Percentiles rank a stretch among this genome's conserved stretches.
Evolutionary conservation across 2,888 invertebrate genomes (phyloP).

Genomic region (Lasioglossum marginatum): DNA sequence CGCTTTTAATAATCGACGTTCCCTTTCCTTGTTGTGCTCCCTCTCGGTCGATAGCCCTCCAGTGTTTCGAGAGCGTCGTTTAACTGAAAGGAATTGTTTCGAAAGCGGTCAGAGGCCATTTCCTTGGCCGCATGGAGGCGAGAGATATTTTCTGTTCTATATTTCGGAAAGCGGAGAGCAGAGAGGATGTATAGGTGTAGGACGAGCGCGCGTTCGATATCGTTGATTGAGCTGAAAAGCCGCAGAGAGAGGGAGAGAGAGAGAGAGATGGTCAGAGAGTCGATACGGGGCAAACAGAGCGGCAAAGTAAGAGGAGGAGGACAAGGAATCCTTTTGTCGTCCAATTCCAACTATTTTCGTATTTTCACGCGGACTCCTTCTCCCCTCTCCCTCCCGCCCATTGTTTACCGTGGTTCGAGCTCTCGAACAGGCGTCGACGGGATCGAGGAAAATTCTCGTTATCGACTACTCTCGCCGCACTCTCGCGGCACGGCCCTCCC

Average conservation of each 20-base stretch:
- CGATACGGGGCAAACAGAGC: conserved; percentile 58
- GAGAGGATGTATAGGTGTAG: not conserved
- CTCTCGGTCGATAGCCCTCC: conserved; percentile 17
- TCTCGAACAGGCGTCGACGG: conserved; percentile 9
- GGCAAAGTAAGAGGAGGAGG: conserved; percentile 48
- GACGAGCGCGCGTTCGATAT: conserved; percentile 40
- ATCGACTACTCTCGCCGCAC: conserved; percentile 10
- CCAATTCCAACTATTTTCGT: conserved; percentile 51
- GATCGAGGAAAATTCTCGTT: conserved; percentile 26
- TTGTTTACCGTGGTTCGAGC: conserved; percentile 24
- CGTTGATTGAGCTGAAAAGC: conserved; percentile 57
- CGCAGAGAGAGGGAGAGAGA: not conserved
- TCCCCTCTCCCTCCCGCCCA: not conserved
- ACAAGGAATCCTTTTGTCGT: conserved; percentile 45
- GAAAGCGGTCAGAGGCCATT: conserved; percentile 44
- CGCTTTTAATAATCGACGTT: conserved; percentile 22
- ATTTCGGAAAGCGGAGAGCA: conserved; percentile 35
- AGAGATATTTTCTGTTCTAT: conserved; percentile 47
- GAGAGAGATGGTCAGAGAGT: not conserved
- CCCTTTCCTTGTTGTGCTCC: not conserved
- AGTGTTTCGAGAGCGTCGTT: conserved; percentile 26
- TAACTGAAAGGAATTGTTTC: conserved; percentile 46
- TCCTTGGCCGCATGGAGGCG: conserved; percentile 36
- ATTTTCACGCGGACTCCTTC: conserved; percentile 43
- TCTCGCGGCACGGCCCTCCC: not conserved